Conservation (phyloP, 2,113 vertebrate species). For the Lophochroa leadbeateri region DNA sequence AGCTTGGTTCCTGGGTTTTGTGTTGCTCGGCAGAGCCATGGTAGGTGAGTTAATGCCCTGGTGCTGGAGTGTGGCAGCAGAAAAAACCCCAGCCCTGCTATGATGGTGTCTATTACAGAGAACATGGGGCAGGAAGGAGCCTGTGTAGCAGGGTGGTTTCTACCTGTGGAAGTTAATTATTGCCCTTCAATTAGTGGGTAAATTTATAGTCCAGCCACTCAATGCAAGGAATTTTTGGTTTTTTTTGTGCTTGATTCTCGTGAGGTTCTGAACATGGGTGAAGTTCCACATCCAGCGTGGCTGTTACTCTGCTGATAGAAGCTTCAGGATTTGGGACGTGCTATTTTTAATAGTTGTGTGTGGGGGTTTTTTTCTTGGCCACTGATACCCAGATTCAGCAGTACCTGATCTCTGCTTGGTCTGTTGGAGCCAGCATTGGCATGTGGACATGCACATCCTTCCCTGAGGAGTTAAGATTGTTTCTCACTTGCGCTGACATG, state of each 20-base stretch:
- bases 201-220: background rate
- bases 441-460: fast-evolving
- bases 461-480: background rate
- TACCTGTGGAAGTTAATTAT: background rate
- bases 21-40: fast-evolving
- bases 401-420: background rate
- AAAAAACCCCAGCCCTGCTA: background rate
- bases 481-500: fast-evolving
- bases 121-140: background rate
- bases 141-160: background rate
- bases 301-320: background rate
- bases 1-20: background rate
- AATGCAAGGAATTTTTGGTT: background rate
- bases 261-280: background rate
- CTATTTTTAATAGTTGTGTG: background rate
- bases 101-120: background rate
- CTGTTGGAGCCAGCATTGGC: background rate
- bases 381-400: background rate
- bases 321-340: background rate
- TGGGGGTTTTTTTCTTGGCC: background rate
- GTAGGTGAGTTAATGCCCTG: fast-evolving
- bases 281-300: background rate
- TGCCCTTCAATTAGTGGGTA: background rate
- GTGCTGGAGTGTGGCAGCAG: background rate
- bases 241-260: background rate